Evolutionary conservation across 2,797 vertebrate species (phyloP).

Genomic region (Sphenodon punctatus): DNA sequence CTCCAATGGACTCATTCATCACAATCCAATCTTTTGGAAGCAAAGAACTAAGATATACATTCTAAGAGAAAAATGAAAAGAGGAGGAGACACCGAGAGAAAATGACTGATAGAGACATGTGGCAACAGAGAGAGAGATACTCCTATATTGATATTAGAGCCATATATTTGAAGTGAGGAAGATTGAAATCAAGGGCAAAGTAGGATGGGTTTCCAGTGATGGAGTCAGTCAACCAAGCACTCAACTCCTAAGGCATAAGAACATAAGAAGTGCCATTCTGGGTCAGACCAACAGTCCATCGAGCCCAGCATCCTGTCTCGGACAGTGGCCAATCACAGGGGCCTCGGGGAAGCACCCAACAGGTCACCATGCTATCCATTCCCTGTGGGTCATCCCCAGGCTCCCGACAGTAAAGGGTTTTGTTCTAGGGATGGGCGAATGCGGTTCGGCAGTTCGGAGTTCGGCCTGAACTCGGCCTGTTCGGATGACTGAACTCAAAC

Average conservation of each 20-base stretch:
- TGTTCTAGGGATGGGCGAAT: too few species aligned
- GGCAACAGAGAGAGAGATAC: not conserved
- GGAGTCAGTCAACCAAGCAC: not conserved
- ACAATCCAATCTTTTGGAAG: not conserved
- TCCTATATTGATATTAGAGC: not conserved
- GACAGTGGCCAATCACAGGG: too few species aligned
- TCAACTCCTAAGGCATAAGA: not conserved
- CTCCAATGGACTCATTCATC: not conserved
- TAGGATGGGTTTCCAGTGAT: rapidly evolving
- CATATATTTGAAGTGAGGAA: not conserved
- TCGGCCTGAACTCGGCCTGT: too few species aligned
- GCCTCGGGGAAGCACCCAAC: too few species aligned
- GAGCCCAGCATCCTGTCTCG: too few species aligned
- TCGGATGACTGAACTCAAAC: too few species aligned
- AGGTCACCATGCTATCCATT: too few species aligned
- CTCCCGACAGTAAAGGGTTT: too few species aligned
- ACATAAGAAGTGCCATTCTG: too few species aligned
- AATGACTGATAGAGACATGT: not conserved
- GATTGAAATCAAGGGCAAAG: not conserved
- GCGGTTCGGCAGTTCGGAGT: too few species aligned
- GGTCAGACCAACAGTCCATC: too few species aligned
- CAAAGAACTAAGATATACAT: not conserved
- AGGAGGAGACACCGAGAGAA: not conserved
- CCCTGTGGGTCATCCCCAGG: too few species aligned
- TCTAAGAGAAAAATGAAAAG: not conserved